A percentile compares a stretch with the other conserved stretches of the same genome.
Conservation (phyloP, 2,888 invertebrate species). For the Keiferia lycopersicella region DNA sequence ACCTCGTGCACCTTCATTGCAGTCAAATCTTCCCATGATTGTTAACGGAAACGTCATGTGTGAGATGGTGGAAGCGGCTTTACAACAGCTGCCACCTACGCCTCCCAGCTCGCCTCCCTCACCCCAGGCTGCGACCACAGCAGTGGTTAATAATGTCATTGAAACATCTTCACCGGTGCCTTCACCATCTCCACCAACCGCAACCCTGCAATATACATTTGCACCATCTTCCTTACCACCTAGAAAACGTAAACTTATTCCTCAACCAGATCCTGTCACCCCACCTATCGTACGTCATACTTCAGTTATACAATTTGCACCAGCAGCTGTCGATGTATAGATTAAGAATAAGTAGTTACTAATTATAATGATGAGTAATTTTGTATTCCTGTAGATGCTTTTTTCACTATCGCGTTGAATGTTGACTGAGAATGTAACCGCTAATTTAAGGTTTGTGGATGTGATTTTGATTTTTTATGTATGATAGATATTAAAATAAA, state of each 20-base stretch:
- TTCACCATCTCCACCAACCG: slow-evolving; percentile 78
- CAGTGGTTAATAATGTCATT: slow-evolving; percentile 44
- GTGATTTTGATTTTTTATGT: slow-evolving; percentile 27
- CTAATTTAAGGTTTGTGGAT: slow-evolving; percentile 33
- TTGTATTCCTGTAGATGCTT: slow-evolving; percentile 40
- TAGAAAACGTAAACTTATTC: slow-evolving; percentile 89
- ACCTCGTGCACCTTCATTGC: slow-evolving; percentile 60
- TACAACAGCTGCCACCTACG: slow-evolving; percentile 78
- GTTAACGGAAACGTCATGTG: slow-evolving; percentile 69
- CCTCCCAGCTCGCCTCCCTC: slow-evolving; percentile 81
- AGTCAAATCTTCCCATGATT: slow-evolving; percentile 53
- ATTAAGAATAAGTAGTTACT: slow-evolving; percentile 30
- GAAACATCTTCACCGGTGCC: slow-evolving; percentile 60
- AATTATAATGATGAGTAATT: slow-evolving; percentile 32
- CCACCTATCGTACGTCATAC: slow-evolving; percentile 70
- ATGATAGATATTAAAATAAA: neutral
- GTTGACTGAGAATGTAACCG: slow-evolving; percentile 40
- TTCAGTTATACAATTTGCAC: slow-evolving; percentile 93
- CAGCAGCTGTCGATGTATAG: slow-evolving; percentile 80
- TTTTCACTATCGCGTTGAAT: slow-evolving; percentile 50
- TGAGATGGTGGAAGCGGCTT: slow-evolving; percentile 68
- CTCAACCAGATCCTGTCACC: slow-evolving; percentile 79
- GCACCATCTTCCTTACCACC: slow-evolving; percentile 84
- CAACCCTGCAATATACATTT: slow-evolving; percentile 55
- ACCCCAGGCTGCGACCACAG: slow-evolving; percentile 64